Base-by-base conservation (phyloP, 2,888 invertebrate species). In the Mythimna pallens region DNA sequence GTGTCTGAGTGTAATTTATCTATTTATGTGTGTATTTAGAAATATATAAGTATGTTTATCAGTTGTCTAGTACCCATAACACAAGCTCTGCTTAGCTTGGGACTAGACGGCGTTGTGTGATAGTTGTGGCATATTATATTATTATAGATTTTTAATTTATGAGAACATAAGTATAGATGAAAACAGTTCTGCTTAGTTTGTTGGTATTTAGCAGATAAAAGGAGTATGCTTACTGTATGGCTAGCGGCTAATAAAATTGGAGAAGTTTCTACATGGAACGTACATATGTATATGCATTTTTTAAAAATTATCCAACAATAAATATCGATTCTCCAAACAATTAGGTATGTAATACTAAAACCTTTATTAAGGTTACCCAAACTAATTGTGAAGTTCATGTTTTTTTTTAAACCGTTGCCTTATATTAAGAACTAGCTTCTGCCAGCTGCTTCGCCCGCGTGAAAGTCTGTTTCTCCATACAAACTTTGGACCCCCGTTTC, bases 371-470 rank as follows among this genome's bases (percentile, higher is more conserved):
- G 10, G 5, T 6, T 52, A 58, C 14, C 10, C 30, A 58, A 66
- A 55, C n/a, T 3, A 68, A 82, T 52, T 54, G 59, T 47, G 5
- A 47, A 47, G 47, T 43, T 14, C 12, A 4, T 14, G 12, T 43
- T 40, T 40, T 36, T 36, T 36, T 36, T 36, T 8, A 7, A 7
- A 36, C 6, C 34, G 34, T 36, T 8, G 7, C 34, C 10, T 7
- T 3, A 10, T 2, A 40, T 40, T 43, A 43, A 14, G 12, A 43
- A 43, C 12, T 10, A 43, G 25, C 25, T 25, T 25, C 25, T 25
- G 25, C 25, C 25, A 25, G 25, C 25, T 1, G 25, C 25, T 25
- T 25, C 25, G 25, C 25, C 25, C 25, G 25, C 25, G 25, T 25
- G 25, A 25, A 25, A 25, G 25, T 25, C 25, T 25, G 25, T 25